Conservation (phyloP, 2,797 vertebrate genomes). For the Myotis findleyi region DNA sequence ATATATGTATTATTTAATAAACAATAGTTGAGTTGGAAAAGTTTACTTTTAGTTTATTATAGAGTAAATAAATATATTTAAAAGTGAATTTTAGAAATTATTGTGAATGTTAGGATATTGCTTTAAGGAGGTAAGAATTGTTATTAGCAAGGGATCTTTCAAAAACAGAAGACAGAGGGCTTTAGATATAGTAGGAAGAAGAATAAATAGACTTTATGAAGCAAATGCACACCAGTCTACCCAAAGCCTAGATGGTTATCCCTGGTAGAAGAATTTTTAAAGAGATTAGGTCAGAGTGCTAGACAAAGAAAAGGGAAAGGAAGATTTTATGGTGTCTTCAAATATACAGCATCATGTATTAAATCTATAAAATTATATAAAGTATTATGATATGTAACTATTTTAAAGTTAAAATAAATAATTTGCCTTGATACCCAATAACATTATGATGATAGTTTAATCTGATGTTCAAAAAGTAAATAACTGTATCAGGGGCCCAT, state of each 20-base stretch:
- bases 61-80: slow-evolving; percentile 29
- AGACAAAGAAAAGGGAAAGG: not conserved
- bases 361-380: not conserved
- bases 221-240: not conserved
- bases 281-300: not conserved
- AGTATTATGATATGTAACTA: not conserved
- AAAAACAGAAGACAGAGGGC: not conserved
- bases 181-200: not conserved
- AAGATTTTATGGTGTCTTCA: not conserved
- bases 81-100: slow-evolving; percentile 40
- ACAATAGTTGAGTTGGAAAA: not conserved
- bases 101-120: not conserved
- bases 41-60: not conserved
- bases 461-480: not conserved
- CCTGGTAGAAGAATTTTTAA: not conserved
- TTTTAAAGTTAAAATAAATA: slow-evolving; percentile 40
- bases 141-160: slow-evolving; percentile 37
- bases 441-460: not conserved
- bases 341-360: slow-evolving; percentile 11
- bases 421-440: not conserved
- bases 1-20: not conserved
- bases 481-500: not conserved
- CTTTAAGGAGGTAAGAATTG: not conserved
- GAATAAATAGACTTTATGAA: not conserved
- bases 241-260: not conserved